These are phyloP conservation scores for Stichodactyla mertensii DNA, from an alignment of 64 coral and sea anemone genomes.

Conservation along the genomic window DNA sequence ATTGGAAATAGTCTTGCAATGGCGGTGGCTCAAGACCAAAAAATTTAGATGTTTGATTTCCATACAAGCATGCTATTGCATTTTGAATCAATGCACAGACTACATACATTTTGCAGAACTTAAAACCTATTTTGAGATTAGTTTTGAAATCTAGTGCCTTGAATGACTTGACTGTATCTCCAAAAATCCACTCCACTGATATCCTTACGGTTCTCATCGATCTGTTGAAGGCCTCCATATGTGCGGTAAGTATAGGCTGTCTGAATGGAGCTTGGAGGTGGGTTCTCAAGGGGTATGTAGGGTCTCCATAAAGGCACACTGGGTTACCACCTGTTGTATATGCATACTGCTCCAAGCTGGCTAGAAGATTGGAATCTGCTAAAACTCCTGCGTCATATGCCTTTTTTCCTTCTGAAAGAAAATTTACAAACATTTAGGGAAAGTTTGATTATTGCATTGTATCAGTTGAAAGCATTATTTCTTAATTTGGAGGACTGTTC, in stretches of 20 bases:
- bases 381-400: constrained; percentile 19
- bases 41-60: too few relatives aligned
- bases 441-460: too few relatives aligned
- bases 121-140: too few relatives aligned
- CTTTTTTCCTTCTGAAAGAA: constrained; percentile 23
- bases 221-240: not conserved
- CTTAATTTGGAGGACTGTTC: too few relatives aligned
- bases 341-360: constrained; percentile 30
- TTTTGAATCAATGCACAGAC: too few relatives aligned
- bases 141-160: too few relatives aligned
- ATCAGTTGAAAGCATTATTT: too few relatives aligned
- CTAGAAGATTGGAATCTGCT: constrained; percentile 24
- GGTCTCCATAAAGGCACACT: not conserved
- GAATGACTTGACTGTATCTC: too few relatives aligned
- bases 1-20: not conserved
- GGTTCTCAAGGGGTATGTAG: constrained; percentile 20
- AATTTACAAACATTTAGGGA: too few relatives aligned
- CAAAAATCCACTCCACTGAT: too few relatives aligned
- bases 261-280: constrained; percentile 30
- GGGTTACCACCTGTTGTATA: constrained; percentile 20
- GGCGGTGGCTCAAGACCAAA: not conserved
- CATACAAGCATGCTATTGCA: too few relatives aligned
- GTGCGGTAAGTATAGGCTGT: not conserved
- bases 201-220: not conserved
- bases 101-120: too few relatives aligned